A percentile compares a stretch with the other conserved stretches of the same genome.
These are phyloP conservation scores for Ceratotherium simum DNA, from an alignment of 2,113 vertebrate species.

Conservation along the genomic window DNA sequence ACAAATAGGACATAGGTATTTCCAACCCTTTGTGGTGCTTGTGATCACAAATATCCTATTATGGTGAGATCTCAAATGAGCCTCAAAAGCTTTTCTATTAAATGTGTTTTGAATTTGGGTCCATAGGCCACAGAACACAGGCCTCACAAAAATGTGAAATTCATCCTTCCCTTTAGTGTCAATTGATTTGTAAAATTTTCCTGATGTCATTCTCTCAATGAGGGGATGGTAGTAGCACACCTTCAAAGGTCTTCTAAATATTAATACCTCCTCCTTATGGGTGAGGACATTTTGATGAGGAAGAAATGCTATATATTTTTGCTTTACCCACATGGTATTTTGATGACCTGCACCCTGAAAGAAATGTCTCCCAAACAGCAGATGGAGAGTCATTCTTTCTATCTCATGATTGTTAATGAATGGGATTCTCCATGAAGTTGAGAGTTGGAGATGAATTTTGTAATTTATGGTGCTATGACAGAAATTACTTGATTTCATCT, in stretches of 20 bases:
- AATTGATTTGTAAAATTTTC: neutral
- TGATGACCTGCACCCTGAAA: neutral
- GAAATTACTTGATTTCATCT: neutral
- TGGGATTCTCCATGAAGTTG: neutral
- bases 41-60: neutral
- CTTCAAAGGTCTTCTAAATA: constrained; percentile 9
- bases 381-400: neutral
- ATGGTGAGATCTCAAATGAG: neutral
- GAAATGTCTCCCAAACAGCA: neutral
- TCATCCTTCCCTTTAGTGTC: neutral
- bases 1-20: constrained; percentile 39
- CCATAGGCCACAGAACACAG: neutral
- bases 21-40: neutral
- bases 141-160: neutral
- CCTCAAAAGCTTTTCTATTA: neutral
- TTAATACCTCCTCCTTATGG: neutral
- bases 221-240: neutral
- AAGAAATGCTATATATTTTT: neutral
- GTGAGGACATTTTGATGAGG: neutral
- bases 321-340: neutral
- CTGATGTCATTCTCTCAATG: neutral
- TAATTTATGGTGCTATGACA: neutral
- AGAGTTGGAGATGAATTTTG: neutral
- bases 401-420: neutral
- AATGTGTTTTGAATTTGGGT: neutral